Evolutionary conservation across 2,797 vertebrate genomes (phyloP), one percentile per base, ranked within the genome.

Genomic region (Rhabdophis nuchalis): DNA sequence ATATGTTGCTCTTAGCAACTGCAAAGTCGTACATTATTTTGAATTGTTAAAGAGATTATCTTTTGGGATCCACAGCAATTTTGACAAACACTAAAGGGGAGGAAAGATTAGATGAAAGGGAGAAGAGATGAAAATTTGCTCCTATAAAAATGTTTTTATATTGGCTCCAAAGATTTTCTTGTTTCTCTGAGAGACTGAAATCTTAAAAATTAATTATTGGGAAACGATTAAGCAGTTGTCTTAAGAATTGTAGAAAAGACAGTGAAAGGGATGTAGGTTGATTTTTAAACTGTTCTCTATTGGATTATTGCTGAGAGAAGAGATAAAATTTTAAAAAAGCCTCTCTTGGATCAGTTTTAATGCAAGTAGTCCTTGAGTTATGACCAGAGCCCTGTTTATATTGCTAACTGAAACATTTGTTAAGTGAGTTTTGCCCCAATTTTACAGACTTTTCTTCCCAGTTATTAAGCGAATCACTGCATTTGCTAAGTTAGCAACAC

Each of bases 1-100:
- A 94, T 95, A 94, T 95, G 94, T 95, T 96, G 95, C 96, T 94
- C 94, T 85, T 96, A 95, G 96, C 95, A 97, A 96, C 96, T 93
- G 89, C 64, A 90, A 95, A 95, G 95, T 54, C 85, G 88, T 92
- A 52, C 57, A 91, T 93, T 95, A 92, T 54, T 91, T 93, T 94
- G 95, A 95, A 95, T 86, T 82, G 0, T 86, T 88, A 88, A 32
- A 94, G 91, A 85, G 53, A 90, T 92, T 93, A 87, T 23, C 92
- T 56, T 60, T 93, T 93, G 52, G 68, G 36, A 93, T 13, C 86
- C 90, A 92, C 91, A 91, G 85, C 93, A 36, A 89, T 53, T 93
- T 72, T 89, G 52, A 36, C 93, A 93, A 64, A 57, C 87, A 54
- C 3, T 1, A 52, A 32, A 20, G 46, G 29, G 29, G 41, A 9